Base-by-base conservation (phyloP, 2,888 invertebrate genomes). In the Homarus gammarus region DNA sequence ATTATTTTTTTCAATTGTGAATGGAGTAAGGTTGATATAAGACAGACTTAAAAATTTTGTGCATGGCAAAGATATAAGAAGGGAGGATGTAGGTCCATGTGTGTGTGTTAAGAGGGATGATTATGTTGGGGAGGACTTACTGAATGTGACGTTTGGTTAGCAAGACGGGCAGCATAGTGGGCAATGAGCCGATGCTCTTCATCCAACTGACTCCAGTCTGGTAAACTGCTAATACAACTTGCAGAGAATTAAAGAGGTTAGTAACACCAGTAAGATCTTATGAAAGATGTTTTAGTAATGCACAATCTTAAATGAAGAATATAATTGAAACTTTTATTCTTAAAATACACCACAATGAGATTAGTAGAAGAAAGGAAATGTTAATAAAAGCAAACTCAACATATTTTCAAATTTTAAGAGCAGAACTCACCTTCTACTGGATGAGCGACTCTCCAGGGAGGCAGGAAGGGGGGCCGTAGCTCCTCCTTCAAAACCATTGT, bases 121-220 rank as follows among this genome's bases (percentile, higher is more conserved):
- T 40, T 33, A 73, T 27, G 31, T 56, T 27, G 22, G 40, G n/a
- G 27, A 27, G 72, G 61, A 94, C 94, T 94, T 94, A 95, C 95
- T 93, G 95, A 95, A 81, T 97, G 96, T 93, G 97, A 95, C 92
- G 96, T 96, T 94, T 98, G 98, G 93, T 98, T 98, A 15, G 99
- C 99, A 90, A 99, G 95, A 92, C 99, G 95, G 12, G 99, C 98
- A 2, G 99, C 98, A 94, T 99, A 99, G 93, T 99, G 95, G 73
- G 99, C 99, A 93, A 99, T 99, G 92, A 99, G 95, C 91, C 98
- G 96, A 94, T 99, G 99, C 93, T 99, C 99, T 94, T 99, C 99
- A 38, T 93, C 93, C 78, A 92, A 70, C 72, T 91, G 91, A 31
- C 86, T 56, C 91, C 92, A 92, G 77, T 92, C 92, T 38, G 92